Conservation (phyloP, 1,140 invertebrate species). For the Nomia melanderi region DNA sequence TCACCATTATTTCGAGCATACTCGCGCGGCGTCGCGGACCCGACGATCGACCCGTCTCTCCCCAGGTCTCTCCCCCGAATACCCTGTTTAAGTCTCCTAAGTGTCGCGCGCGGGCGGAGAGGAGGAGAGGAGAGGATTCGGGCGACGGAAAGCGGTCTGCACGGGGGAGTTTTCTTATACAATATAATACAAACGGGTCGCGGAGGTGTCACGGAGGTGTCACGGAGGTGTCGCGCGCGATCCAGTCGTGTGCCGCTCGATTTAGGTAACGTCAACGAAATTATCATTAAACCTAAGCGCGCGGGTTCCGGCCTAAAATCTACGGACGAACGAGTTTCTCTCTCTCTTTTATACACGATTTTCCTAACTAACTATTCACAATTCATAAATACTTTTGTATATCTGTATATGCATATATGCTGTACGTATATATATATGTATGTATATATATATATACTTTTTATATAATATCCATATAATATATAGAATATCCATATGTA, state of each 20-base stretch:
- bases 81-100: conserved; percentile 71
- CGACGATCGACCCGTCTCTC: conserved; percentile 15
- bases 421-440: conserved; percentile 48
- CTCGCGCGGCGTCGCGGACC: conserved; percentile 10
- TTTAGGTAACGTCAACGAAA: conserved; percentile 55
- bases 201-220: neutral
- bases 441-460: conserved; percentile 10
- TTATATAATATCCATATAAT: conserved; percentile 15
- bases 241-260: conserved; percentile 45
- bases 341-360: conserved; percentile 56
- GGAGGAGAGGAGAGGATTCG: no score
- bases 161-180: neutral
- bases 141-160: no score
- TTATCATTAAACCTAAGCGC: conserved; percentile 61
- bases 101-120: conserved; percentile 46
- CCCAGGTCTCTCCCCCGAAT: conserved; percentile 42
- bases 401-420: conserved; percentile 43
- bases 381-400: conserved; percentile 59
- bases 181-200: conserved; percentile 21
- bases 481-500: conserved; percentile 62
- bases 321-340: conserved; percentile 44
- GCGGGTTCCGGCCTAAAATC: conserved; percentile 41
- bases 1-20: conserved; percentile 70
- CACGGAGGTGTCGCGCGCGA: conserved; percentile 19
- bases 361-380: conserved; percentile 69